Percentiles rank a stretch among this genome's conserved stretches.
These are phyloP conservation scores for Geotrypetes seraphini DNA, from an alignment of 2,797 vertebrate species.

Conservation along the genomic window DNA sequence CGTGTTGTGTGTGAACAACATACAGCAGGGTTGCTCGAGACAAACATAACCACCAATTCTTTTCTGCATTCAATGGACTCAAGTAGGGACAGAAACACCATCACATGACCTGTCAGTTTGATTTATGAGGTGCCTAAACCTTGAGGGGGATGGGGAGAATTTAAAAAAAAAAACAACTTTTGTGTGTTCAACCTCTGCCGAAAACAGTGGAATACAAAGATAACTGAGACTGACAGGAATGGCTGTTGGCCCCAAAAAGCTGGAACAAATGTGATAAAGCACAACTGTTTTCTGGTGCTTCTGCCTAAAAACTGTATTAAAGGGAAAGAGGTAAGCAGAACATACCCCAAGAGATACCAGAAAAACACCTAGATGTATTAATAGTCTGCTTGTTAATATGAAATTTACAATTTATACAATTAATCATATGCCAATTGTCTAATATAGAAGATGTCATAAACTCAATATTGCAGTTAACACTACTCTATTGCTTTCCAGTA, in stretches of 20 bases:
- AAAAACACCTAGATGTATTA: conserved; percentile 20
- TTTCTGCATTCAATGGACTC: conserved; percentile 20
- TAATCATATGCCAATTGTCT: conserved; percentile 22
- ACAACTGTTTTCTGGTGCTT: conserved; percentile 7
- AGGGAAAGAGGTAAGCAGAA: conserved; percentile 5
- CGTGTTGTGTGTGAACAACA: not conserved
- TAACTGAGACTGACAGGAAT: conserved; percentile 21
- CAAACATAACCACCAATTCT: too few species aligned
- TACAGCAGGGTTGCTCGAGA: too few species aligned
- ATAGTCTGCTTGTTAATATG: conserved; percentile 16
- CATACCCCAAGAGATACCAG: conserved; percentile 9
- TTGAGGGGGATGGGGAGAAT: conserved; percentile 15
- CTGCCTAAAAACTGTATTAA: conserved; percentile 21
- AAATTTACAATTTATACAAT: conserved; percentile 18
- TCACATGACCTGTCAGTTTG: conserved; percentile 33
- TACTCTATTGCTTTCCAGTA: conserved; percentile 3
- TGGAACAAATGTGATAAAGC: conserved; percentile 21
- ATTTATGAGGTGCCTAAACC: conserved; percentile 40
- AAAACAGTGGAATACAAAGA: conserved; percentile 27
- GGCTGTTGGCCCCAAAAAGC: conserved; percentile 12
- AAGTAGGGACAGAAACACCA: conserved; percentile 23
- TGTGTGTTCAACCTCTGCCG: conserved; percentile 28
- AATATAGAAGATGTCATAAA: conserved; percentile 28
- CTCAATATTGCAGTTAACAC: conserved; percentile 30
- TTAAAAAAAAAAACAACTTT: conserved; percentile 19